Evolutionary conservation across 2,113 vertebrate genomes (phyloP).

Genomic region (Alethe diademata): DNA sequence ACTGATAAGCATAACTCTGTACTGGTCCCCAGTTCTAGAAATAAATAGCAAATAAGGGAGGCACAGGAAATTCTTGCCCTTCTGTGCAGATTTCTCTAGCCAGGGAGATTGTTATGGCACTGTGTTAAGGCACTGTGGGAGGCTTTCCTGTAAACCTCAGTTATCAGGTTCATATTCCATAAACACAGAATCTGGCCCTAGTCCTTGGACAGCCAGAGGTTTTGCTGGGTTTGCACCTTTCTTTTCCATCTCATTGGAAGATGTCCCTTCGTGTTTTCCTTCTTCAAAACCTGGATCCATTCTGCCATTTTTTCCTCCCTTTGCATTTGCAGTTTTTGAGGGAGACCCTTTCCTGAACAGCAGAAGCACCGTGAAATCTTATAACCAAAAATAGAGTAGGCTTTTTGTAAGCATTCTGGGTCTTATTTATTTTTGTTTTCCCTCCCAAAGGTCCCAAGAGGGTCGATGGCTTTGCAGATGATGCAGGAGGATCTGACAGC

Average conservation of each 20-base stretch:
- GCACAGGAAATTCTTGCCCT: background rate
- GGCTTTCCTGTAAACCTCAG: background rate
- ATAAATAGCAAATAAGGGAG: background rate
- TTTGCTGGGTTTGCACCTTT: background rate
- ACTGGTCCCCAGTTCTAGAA: background rate
- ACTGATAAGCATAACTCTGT: background rate
- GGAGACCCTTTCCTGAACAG: background rate
- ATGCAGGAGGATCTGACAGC: slow-evolving; percentile 24
- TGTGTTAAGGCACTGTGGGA: background rate
- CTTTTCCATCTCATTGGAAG: background rate
- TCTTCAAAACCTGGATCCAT: background rate
- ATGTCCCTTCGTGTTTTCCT: background rate
- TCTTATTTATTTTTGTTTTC: background rate
- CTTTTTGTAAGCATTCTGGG: background rate
- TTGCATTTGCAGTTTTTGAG: background rate
- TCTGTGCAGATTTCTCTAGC: background rate
- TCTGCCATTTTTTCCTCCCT: background rate
- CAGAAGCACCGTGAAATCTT: background rate
- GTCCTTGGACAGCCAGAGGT: background rate
- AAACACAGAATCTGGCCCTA: background rate
- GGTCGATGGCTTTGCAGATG: background rate
- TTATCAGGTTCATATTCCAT: background rate
- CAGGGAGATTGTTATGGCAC: background rate
- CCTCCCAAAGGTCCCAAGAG: background rate
- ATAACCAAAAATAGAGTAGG: background rate